Conservation (phyloP, 2,888 invertebrate genomes). For the Drosophila kanekoi region DNA sequence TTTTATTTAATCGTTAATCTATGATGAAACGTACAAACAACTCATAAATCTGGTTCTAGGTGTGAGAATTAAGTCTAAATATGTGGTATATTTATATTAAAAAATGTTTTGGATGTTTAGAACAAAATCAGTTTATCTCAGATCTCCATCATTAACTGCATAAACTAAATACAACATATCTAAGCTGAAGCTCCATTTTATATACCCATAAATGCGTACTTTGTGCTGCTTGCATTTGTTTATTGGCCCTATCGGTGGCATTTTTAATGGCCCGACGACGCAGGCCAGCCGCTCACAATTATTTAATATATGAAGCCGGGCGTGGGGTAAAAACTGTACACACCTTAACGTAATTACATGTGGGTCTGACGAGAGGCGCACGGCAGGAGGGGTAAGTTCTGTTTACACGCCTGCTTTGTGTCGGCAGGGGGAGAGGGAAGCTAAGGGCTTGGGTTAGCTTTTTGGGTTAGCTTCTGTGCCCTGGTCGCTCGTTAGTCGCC, state of each 20-base stretch:
- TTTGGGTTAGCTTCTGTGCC: conserved; percentile 57
- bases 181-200: not conserved
- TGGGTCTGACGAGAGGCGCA: not conserved
- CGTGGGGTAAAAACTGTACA: conserved; percentile 35
- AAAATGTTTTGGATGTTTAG: no score
- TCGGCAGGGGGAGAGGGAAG: not conserved
- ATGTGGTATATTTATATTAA: no score
- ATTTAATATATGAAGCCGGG: conserved; percentile 31
- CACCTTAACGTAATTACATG: conserved; percentile 39
- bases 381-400: not conserved
- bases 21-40: no score
- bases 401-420: conserved; percentile 12
- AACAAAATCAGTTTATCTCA: no score
- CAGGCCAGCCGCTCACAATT: conserved; percentile 45
- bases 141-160: not conserved
- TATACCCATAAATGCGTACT: not conserved
- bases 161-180: not conserved
- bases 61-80: no score
- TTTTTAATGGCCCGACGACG: conserved; percentile 25
- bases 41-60: no score
- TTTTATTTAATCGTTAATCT: no score
- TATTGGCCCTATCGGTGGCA: conserved; percentile 35
- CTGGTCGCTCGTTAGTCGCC: conserved; percentile 77
- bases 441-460: conserved; percentile 2
- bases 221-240: conserved; percentile 7